Conservation (phyloP, 2,797 vertebrate genomes). For the Tympanoctomys barrerae region DNA sequence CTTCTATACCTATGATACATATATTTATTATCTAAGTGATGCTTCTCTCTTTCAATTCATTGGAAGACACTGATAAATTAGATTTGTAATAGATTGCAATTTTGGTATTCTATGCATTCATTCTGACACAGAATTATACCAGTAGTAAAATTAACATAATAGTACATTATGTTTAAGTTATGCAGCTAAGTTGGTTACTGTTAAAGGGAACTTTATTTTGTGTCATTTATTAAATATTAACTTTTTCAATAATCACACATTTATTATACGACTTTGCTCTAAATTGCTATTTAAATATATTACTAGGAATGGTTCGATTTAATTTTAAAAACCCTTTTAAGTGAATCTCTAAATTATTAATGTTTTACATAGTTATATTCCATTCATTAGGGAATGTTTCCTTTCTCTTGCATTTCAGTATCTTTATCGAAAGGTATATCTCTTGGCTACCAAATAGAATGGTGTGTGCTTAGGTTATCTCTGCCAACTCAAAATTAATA, state of each 20-base stretch:
- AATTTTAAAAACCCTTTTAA: slow-evolving; percentile 66
- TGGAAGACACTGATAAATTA: not conserved
- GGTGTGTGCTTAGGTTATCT: no score
- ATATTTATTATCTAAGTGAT: not conserved
- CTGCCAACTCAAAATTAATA: no score
- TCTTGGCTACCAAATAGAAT: no score
- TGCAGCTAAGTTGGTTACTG: not conserved
- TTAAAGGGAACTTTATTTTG: not conserved
- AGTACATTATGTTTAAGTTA: not conserved
- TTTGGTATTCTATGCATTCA: not conserved
- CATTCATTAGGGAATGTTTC: slow-evolving; percentile 72
- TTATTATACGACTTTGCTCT: slow-evolving; percentile 56
- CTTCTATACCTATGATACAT: not conserved
- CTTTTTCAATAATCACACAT: slow-evolving; percentile 63
- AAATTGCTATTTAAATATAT: slow-evolving; percentile 68
- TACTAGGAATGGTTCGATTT: slow-evolving; percentile 81
- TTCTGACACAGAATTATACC: not conserved
- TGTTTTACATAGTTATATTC: slow-evolving; percentile 76
- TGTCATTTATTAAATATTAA: not conserved
- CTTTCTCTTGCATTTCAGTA: no score
- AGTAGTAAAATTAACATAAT: slow-evolving; percentile 44
- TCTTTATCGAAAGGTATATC: no score
- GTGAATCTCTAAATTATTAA: slow-evolving; percentile 83
- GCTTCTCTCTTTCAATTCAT: not conserved
- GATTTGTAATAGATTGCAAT: not conserved